A percentile compares a stretch with the other conserved stretches of the same genome.
Conservation (phyloP, 2,113 vertebrate genomes). For the Hemiscyllium ocellatum region DNA sequence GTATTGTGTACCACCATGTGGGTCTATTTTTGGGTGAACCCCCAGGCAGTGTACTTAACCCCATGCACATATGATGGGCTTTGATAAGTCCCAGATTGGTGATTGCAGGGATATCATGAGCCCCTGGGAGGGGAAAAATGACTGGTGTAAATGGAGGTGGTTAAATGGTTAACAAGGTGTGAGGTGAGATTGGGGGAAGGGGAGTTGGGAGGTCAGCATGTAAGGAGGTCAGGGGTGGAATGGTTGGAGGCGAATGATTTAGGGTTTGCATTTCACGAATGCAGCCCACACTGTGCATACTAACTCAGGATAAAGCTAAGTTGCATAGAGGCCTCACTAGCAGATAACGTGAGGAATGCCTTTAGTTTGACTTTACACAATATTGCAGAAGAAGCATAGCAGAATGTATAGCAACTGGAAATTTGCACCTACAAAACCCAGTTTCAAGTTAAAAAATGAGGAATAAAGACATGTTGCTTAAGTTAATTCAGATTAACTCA, state of each 20-base stretch:
- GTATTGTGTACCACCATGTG: not conserved
- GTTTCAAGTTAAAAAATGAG: not conserved
- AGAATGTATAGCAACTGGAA: not conserved
- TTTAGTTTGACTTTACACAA: not conserved
- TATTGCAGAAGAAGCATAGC: not conserved
- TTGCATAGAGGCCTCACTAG: not conserved
- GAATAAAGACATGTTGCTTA: not conserved
- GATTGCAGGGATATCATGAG: not conserved
- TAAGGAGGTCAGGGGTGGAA: not conserved
- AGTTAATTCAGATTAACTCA: not conserved
- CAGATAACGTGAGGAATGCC: not conserved
- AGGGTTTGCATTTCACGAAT: not conserved
- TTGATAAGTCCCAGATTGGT: not conserved
- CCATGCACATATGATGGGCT: not conserved
- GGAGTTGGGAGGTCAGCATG: not conserved
- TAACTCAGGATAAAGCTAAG: not conserved
- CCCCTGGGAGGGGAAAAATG: not conserved
- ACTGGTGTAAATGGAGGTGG: not conserved
- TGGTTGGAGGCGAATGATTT: not conserved
- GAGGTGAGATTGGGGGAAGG: no score
- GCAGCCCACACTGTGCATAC: not conserved
- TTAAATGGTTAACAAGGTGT: not conserved
- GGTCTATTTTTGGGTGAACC: not conserved
- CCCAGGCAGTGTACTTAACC: not conserved
- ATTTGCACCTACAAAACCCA: not conserved